Evolutionary conservation across 2,888 invertebrate genomes (phyloP), one percentile per base, ranked within the genome.

Genomic region (Rhimphoctona megacephalus): DNA sequence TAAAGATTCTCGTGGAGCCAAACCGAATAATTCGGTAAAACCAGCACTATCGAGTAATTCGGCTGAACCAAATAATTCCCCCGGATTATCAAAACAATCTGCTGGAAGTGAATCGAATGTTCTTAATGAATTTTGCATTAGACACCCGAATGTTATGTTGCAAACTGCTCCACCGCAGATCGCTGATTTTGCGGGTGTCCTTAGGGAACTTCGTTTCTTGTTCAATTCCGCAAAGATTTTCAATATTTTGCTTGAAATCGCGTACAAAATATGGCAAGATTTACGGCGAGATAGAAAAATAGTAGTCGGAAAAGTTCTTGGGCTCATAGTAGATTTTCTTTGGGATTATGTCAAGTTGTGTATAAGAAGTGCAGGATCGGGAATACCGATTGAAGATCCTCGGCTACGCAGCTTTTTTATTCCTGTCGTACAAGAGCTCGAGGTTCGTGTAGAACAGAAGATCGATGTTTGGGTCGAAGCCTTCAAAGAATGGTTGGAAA

Each of bases 271-370:
- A 54, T 67, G 69, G 0, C 61, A 77, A 49, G 74, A 54, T 22
- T 30, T 84, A 17, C 66, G 73, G 54, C 36, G 49, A 4, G 46
- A 79, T 7, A 9, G 77, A 17, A 49, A 61, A 8, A 25, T 76
- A 25, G 67, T 64, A 11, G 3, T 83, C 22, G 88, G 87, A 17
- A 52, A 83, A 33, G 30, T 77, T 43, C 43, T 88, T 9, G 69
- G 83, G 9, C 9, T 9, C 11, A 57, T 83, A 4, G 83, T 85
- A 2, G 73, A 87, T 36, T 88, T 87, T 81, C 14, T 88, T 17
- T 88, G 88, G 88, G 76, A 88, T 25, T 81, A 73, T 9, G 39
- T 88, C 0, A 85, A 87, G 14, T 36, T n/a, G 5, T 83, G 79
- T 79, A 9, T 85, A 52, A 43, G 54, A 36, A 2, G 61, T 2